Evolutionary conservation across 2,113 vertebrate species (phyloP), one percentile per base, ranked within the genome.

Genomic region (Pitta sordida): DNA sequence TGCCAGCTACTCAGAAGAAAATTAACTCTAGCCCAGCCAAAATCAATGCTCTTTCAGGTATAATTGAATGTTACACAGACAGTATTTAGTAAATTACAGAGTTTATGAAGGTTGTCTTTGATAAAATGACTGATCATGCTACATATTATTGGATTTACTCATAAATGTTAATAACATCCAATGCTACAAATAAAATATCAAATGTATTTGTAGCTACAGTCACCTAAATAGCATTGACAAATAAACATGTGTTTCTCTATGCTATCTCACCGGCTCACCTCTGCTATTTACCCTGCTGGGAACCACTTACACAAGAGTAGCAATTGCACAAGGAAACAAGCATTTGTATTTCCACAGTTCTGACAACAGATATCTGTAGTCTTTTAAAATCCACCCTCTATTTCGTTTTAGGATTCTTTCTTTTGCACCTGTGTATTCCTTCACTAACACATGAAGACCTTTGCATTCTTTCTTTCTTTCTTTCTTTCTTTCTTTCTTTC

Each of bases 401-500:
- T 53, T 49, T 75, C 39, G 21, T 6, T 48, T 21, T 65, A 43
- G 21, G 22, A 46, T 13, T 65, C 21, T 55, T 81, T 64, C 44
- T 69, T 87, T 74, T 36, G 15, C 29, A 49, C 16, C 44, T 34
- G 4, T 22, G 10, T 64, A 59, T 71, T 59, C 13, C 9, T 84
- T 86, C 78, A 64, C 17, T 46, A 30, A 37, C 29, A 44, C 65
- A 79, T n/a, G 3, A 59, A 73, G 13, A 65, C 9, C 6, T 46
- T 39, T 27, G 29, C 0, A 21, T 19, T 37, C 8, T 1, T 17
- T 16, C 32, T 29, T 56, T 37, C 21, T 19, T 3, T 13, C 11
- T 22, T 41, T 26, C 10, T 7, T 21, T 21, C 17, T 19, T 3
- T 13, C 11, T 22, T 41, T 26, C 10, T 7, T 19, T 37, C 8